These are phyloP conservation scores for Cephus nigrinus DNA, from an alignment of 2,888 invertebrate species.

Conservation along the genomic window DNA sequence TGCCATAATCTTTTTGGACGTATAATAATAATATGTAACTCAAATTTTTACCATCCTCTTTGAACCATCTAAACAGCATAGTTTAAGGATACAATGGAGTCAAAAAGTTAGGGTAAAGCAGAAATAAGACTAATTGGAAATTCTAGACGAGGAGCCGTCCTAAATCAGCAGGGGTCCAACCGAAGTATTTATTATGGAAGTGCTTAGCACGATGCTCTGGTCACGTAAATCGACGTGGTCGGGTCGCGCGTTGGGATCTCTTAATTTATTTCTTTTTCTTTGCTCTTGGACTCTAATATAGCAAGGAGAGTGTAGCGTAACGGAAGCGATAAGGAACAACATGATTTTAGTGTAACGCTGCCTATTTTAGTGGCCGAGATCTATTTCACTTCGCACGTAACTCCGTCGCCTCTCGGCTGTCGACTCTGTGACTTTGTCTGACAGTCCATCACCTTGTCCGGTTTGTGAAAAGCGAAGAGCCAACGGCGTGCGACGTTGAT, in stretches of 20 bases:
- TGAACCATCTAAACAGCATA: not conserved
- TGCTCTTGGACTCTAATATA: not conserved
- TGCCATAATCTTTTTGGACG: not conserved
- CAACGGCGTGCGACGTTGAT: constrained; percentile 26
- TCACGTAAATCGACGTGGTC: not conserved
- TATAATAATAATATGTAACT: not conserved
- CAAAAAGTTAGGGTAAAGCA: not conserved
- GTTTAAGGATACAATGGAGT: not conserved
- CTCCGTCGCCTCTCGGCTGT: constrained; percentile 54
- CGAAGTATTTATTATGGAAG: not conserved
- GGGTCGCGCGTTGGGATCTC: not conserved
- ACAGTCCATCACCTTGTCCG: constrained; percentile 58
- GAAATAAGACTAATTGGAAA: not conserved
- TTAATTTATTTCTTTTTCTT: not conserved
- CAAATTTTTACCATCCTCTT: not conserved
- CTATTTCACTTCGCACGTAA: constrained; percentile 58
- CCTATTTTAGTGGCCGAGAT: constrained; percentile 17
- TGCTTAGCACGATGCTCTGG: not conserved
- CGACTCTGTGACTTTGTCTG: constrained; percentile 52
- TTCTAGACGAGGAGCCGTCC: not conserved
- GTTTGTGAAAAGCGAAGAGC: constrained; percentile 43
- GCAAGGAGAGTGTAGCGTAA: not conserved
- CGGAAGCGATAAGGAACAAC: constrained; percentile 19
- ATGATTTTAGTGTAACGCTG: constrained; percentile 38
- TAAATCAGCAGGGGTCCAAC: not conserved